Base-by-base conservation (phyloP, 2,888 invertebrate species). In the Chirona hameri region DNA sequence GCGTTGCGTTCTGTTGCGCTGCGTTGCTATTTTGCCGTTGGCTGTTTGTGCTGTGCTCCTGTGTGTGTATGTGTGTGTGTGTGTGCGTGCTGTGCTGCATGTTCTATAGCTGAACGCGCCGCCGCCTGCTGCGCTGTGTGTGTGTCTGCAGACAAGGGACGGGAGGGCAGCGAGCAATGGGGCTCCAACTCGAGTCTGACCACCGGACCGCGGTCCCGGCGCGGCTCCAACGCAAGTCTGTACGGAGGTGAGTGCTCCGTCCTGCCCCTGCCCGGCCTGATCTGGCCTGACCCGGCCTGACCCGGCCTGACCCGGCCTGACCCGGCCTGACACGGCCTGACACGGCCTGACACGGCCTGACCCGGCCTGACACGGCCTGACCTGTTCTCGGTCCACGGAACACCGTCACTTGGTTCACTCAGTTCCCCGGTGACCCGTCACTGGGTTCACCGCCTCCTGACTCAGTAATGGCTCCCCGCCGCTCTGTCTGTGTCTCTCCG, bases 191-290 rank as follows among this genome's bases (percentile, higher is more conserved):
- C 83, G 21, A 85, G 84, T 60, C 82, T 85, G 18, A 52, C 81
- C 31, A 48, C 82, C 14, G 80, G 82, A 7, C 31, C 81, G 48
- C 79, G 82, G 29, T 81, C 82, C 15, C 82, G 85, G 55, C 81
- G 85, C 21, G 85, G 85, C 55, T 85, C 84, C 60, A 85, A 84
- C 81, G 83, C 85, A 24, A 84, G 84, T 46, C 69, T 85, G 15
- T 84, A 85, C 79, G 84, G 82, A 29, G 84, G 84, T 82, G 82
- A 82, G 82, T 76, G n/a, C 3, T 21, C 15, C 72, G 55, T 14
- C 27, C 60, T 60, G 24, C 24, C 24, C 24, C 60, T 2, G 2
- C 60, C 60, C 24, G 60, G 7, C 24, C 60, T 60, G 60, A 24
- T n/a, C 69, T 3, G n/a, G n/a, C 4, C 55, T 1, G 12, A 18